A percentile compares a stretch with the other conserved stretches of the same genome.
These are phyloP conservation scores for Stomatorhinus walkeri DNA, from an alignment of 2,797 vertebrate species.

Conservation along the genomic window DNA sequence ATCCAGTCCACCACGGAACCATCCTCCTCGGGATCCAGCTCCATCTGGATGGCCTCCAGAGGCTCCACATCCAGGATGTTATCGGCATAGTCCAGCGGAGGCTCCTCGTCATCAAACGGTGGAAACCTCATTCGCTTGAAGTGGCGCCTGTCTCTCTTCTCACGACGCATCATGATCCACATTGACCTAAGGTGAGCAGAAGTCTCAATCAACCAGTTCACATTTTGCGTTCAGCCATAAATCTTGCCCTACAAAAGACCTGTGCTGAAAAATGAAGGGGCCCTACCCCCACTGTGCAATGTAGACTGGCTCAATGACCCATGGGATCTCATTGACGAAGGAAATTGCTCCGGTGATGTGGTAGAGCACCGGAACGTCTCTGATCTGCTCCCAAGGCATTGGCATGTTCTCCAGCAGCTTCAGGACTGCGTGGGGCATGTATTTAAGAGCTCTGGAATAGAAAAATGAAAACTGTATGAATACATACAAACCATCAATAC, in stretches of 20 bases:
- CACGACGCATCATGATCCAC: conserved; percentile 99
- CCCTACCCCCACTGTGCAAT: conserved; percentile 97
- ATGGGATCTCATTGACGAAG: conserved; percentile 98
- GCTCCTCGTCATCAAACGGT: conserved; percentile 95
- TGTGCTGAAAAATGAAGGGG: not conserved
- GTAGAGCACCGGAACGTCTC: conserved; percentile 93
- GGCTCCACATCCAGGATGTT: conserved; percentile 98
- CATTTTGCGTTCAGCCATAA: not conserved
- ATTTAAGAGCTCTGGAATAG: conserved; percentile 80
- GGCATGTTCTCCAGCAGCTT: conserved; percentile 99
- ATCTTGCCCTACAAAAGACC: not conserved
- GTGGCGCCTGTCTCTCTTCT: conserved; percentile 91
- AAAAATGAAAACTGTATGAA: not conserved
- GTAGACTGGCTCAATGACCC: conserved; percentile 98
- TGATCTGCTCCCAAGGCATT: conserved; percentile 99
- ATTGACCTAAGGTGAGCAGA: conserved; percentile 66
- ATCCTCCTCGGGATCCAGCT: conserved; percentile 90
- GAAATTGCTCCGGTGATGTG: conserved; percentile 99
- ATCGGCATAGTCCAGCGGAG: conserved; percentile 94
- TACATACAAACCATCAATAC: not conserved
- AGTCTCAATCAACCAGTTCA: not conserved
- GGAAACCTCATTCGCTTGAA: conserved; percentile 99
- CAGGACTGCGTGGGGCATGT: conserved; percentile 97
- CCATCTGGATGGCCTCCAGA: conserved; percentile 94
- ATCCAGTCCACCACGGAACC: conserved; percentile 86